Evolutionary conservation across 2,797 vertebrate genomes (phyloP).

Genomic region (Myotis myotis): DNA sequence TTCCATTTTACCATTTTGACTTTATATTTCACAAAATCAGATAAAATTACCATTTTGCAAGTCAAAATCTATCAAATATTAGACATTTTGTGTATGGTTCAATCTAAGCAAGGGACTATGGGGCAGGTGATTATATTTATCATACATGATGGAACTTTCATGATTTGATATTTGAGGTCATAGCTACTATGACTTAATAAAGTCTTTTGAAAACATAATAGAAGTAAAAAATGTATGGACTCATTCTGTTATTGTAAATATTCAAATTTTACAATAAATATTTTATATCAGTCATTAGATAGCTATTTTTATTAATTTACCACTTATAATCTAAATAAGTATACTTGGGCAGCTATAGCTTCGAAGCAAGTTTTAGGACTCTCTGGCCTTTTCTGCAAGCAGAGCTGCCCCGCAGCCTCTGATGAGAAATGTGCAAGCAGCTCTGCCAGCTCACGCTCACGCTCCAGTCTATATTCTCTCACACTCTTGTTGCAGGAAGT

Average conservation of each 20-base stretch:
- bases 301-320: neutral
- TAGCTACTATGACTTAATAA: neutral
- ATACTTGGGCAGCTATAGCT: neutral
- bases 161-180: neutral
- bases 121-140: neutral
- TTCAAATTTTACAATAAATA: neutral
- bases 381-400: neutral
- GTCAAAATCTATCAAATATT: neutral
- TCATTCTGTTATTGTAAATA: neutral
- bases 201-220: neutral
- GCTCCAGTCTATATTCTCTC: neutral
- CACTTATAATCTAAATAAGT: neutral
- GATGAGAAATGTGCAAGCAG: neutral
- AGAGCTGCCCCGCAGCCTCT: neutral
- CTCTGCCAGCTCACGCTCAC: accelerated
- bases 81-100: neutral
- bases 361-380: neutral
- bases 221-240: neutral
- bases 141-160: neutral
- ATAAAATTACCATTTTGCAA: neutral
- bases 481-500: neutral
- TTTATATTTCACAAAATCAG: neutral
- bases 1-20: neutral
- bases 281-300: neutral
- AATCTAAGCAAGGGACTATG: neutral